phyloP scores from a whole-genome alignment of 2,888 invertebrate genomes.

The Eubasilissa splendida region DNA sequence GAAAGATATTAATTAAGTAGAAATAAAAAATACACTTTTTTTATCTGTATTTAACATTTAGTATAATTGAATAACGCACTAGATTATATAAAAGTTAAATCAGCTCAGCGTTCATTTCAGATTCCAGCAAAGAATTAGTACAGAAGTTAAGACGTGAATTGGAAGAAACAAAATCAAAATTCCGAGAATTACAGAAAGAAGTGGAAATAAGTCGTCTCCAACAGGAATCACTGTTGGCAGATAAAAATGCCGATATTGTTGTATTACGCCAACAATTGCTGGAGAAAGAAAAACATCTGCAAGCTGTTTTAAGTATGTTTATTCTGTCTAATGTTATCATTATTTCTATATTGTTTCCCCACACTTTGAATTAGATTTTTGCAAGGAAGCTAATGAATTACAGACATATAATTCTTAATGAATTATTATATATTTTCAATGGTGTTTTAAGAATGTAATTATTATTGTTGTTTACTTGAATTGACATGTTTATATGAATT shows the following conservation, averaged over 20 bases:
- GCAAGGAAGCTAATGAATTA: too few species aligned
- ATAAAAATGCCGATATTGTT: conserved; percentile 81
- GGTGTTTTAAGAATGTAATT: too few species aligned
- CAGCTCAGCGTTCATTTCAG: conserved; percentile 38
- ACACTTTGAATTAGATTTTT: too few species aligned
- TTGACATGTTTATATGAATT: background rate
- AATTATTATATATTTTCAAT: conserved; percentile 1
- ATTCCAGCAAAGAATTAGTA: conserved; percentile 52
- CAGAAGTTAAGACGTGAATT: conserved; percentile 65
- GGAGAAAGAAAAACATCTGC: conserved; percentile 70
- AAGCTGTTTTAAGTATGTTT: conserved; percentile 66
- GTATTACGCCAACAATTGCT: conserved; percentile 72
- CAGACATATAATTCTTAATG: background rate
- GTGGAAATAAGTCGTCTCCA: conserved; percentile 66
- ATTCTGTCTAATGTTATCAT: conserved; percentile 10
- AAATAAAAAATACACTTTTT: too few species aligned
- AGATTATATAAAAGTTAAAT: background rate
- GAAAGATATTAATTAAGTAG: too few species aligned
- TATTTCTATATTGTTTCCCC: background rate
- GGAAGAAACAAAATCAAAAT: conserved; percentile 64
- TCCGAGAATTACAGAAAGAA: conserved; percentile 68
- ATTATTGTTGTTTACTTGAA: too few species aligned
- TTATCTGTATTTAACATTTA: too few species aligned
- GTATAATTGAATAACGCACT: too few species aligned
- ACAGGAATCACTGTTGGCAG: conserved; percentile 71